Evolutionary conservation across 2,113 vertebrate species (phyloP).

Genomic region (Tichodroma muraria): DNA sequence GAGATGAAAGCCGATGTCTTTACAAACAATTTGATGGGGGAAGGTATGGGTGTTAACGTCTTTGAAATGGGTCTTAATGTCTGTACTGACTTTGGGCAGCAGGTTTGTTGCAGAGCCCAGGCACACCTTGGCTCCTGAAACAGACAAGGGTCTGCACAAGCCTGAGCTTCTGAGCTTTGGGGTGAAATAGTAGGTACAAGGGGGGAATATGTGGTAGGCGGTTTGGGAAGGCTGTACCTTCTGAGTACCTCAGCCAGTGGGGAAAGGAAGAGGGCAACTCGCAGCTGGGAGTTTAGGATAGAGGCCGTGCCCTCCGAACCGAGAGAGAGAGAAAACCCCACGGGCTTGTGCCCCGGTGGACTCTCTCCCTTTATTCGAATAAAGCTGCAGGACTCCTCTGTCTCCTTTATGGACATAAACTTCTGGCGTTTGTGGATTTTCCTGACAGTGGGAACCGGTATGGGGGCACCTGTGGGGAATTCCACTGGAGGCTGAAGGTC

Average conservation of each 20-base stretch:
- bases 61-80: neutral
- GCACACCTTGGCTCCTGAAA: neutral
- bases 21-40: neutral
- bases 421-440: neutral
- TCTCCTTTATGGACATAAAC: neutral
- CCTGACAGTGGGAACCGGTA: neutral
- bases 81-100: neutral
- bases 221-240: neutral
- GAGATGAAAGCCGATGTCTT: neutral
- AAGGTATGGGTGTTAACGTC: accelerated
- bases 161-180: neutral
- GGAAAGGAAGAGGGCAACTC: neutral
- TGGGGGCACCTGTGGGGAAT: neutral
- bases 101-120: neutral
- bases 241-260: neutral
- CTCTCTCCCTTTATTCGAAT: neutral
- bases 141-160: neutral
- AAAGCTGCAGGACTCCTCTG: neutral
- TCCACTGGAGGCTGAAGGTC: neutral
- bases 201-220: accelerated
- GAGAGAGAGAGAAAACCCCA: neutral
- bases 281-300: accelerated
- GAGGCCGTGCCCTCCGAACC: accelerated
- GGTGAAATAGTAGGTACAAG: neutral
- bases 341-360: accelerated